phyloP scores from a whole-genome alignment of 1,140 invertebrate genomes.

The Eciton burchellii region DNA sequence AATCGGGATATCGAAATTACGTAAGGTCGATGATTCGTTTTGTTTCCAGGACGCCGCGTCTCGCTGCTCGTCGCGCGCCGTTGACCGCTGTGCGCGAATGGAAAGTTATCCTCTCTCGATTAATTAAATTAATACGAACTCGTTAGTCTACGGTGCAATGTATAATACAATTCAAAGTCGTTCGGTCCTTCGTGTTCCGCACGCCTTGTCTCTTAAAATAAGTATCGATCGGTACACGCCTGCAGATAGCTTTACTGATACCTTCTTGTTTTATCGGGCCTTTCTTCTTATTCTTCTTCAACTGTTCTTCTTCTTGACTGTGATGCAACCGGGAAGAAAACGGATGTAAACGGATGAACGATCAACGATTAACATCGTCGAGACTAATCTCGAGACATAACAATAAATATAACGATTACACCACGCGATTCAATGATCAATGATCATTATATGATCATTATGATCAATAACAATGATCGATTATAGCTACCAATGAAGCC shows the following conservation, averaged over 20 bases:
- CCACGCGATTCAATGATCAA: too few species aligned
- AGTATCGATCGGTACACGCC: constrained; percentile 22
- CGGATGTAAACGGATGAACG: neutral
- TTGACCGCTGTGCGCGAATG: constrained; percentile 1
- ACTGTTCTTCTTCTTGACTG: neutral
- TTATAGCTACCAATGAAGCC: constrained; percentile 4
- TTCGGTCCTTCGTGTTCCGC: constrained; percentile 3
- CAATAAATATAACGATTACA: constrained; percentile 47
- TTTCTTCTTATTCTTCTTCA: neutral
- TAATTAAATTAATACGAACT: constrained; percentile 37
- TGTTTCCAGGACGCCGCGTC: neutral
- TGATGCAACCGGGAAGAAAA: neutral
- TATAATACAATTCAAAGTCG: constrained; percentile 31
- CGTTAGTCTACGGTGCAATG: constrained; percentile 20
- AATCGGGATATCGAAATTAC: constrained; percentile 42
- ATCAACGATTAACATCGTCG: constrained; percentile 13
- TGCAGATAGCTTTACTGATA: constrained; percentile 36
- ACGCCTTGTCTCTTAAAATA: constrained; percentile 36
- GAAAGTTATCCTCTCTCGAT: constrained; percentile 39
- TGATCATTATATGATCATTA: too few species aligned
- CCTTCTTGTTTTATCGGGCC: constrained; percentile 1
- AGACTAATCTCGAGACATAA: constrained; percentile 9
- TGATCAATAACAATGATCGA: neutral
- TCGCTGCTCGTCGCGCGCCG: constrained; percentile 8
- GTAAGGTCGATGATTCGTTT: constrained; percentile 39